phyloP scores from a whole-genome alignment of 2,113 vertebrate species.

The Trogon melanurus region DNA sequence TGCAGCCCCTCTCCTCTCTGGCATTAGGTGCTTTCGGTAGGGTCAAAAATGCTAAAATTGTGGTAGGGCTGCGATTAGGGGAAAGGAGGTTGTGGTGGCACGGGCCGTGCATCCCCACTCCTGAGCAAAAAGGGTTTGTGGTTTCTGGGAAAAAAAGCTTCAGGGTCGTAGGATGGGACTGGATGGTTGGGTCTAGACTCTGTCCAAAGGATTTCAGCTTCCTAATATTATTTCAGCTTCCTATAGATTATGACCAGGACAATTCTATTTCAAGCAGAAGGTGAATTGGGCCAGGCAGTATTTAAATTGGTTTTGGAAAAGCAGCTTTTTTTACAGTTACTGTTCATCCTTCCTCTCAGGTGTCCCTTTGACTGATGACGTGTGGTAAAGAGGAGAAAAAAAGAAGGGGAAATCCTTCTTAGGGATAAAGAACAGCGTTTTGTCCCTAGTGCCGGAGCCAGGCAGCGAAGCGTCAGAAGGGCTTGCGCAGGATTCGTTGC shows the following conservation, averaged over 20 bases:
- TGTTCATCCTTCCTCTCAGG: neutral
- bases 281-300: neutral
- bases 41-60: neutral
- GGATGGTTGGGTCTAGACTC: neutral
- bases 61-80: neutral
- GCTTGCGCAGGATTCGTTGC: accelerated
- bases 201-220: neutral
- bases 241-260: neutral
- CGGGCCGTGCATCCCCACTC: accelerated
- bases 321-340: neutral
- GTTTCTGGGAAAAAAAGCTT: neutral
- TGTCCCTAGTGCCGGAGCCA: neutral
- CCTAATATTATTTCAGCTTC: neutral
- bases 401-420: neutral
- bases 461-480: neutral
- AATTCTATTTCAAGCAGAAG: neutral
- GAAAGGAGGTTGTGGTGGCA: accelerated
- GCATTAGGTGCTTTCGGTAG: neutral
- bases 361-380: neutral
- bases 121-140: neutral
- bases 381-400: neutral
- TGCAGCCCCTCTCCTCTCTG: neutral
- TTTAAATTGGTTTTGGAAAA: neutral
- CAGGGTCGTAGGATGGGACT: neutral
- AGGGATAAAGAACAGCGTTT: neutral